phyloP scores from a whole-genome alignment of 2,113 vertebrate genomes.

The Hippocampus barbouri region DNA sequence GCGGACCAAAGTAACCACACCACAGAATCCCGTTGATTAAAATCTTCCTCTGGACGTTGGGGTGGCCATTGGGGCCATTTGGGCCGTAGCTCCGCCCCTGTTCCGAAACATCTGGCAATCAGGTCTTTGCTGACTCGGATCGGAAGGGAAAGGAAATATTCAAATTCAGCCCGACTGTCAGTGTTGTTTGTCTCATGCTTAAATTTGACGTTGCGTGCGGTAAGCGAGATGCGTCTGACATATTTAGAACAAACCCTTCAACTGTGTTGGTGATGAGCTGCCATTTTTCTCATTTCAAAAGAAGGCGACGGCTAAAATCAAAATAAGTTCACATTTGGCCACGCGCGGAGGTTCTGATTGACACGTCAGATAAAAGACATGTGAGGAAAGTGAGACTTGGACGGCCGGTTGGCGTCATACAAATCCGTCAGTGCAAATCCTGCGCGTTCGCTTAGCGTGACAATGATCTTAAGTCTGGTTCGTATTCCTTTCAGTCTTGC shows the following conservation, averaged over 20 bases:
- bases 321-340: neutral
- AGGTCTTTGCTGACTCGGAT: no score
- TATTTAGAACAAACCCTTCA: neutral
- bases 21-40: no score
- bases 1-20: no score
- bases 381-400: neutral
- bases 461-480: constrained; percentile 33
- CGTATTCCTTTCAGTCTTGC: constrained; percentile 26
- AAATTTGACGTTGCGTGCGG: neutral
- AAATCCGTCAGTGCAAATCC: constrained; percentile 10
- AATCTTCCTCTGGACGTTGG: no score
- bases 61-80: no score
- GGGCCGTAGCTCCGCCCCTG: neutral
- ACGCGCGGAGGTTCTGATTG: neutral
- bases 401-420: neutral
- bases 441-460: constrained; percentile 25
- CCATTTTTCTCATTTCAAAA: neutral
- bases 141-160: no score
- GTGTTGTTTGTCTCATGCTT: neutral
- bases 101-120: neutral
- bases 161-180: no score
- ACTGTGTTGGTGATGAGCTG: neutral
- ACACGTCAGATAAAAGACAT: neutral
- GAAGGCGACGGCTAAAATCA: neutral
- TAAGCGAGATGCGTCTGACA: neutral